Evolutionary conservation across 2,113 vertebrate genomes (phyloP), one percentile per base, ranked within the genome.

Genomic region (Sander vitreus): DNA sequence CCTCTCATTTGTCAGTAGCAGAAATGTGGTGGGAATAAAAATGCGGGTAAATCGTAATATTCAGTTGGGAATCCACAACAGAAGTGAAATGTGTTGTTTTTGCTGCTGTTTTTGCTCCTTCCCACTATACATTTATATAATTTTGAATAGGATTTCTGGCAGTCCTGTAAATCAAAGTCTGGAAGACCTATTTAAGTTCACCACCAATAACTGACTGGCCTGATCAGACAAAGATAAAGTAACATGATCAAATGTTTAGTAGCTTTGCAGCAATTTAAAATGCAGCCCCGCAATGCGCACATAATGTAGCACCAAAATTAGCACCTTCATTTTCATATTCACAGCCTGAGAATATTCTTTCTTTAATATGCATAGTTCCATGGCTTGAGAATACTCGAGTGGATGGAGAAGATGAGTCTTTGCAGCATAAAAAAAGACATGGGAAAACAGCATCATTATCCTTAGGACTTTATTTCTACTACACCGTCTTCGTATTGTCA

Each of bases 361-460:
- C 69, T 82, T 76, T 76, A 55, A 67, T 79, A 81, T 89, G 68
- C 81, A 83, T 14, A 48, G 67, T 68, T 87, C 65, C 64, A 80
- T 45, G 48, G 81, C 63, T 66, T 1, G 13, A 80, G 78, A 80
- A 86, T 73, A 50, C 60, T 76, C n/a, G 27, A 68, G 68, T 60
- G 43, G 63, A 36, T 73, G 55, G 63, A 76, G 83, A 30, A 81
- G 60, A 82, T 50, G 76, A 87, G 15, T 73, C 43, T 25, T 16
- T 39, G 69, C 45, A 50, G 64, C 57, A 74, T 76, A 86, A 83
- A 81, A 86, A 84, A 71, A 89, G n/a, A 86, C 48, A 55, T 14
- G 14, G 30, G 66, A 68, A 75, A 83, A 65, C 21, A 74, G 73
- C 80, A 77, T 86, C 78, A 83, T 89, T 84, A 85, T 88, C 87